Conservation (phyloP, 2,797 vertebrate genomes). For the Oryzias sinensis region DNA sequence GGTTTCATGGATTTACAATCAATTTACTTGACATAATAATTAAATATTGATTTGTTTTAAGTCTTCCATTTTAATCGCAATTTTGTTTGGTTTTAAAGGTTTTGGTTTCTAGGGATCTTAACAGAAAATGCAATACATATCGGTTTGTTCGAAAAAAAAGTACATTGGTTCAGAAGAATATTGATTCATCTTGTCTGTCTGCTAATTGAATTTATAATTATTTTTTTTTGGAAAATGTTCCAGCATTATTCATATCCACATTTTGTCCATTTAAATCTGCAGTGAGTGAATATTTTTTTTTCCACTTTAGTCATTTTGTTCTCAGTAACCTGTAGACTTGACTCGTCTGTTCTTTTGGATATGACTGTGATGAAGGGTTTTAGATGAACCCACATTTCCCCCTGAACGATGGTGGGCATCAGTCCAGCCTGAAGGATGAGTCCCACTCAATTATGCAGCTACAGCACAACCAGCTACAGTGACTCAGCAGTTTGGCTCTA, state of each 20-base stretch:
- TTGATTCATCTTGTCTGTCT: too few species aligned
- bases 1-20: too few species aligned
- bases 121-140: neutral
- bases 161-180: too few species aligned
- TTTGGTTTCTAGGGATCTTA: too few species aligned
- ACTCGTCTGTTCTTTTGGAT: conserved; percentile 9
- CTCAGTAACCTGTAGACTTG: conserved; percentile 5
- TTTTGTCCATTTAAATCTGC: neutral
- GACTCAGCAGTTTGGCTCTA: conserved; percentile 43
- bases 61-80: too few species aligned
- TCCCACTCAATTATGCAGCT: conserved; percentile 2
- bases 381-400: conserved; percentile 9
- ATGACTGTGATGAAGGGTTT: conserved; percentile 4
- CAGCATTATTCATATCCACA: neutral
- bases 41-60: too few species aligned
- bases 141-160: neutral
- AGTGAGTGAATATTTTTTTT: neutral
- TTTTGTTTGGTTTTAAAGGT: too few species aligned
- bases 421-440: conserved; percentile 1
- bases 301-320: neutral
- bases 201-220: neutral
- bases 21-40: too few species aligned
- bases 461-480: conserved; percentile 29
- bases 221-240: neutral
- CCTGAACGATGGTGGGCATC: neutral